Evolutionary conservation across 2,888 invertebrate species (phyloP).

Genomic region (Heliconius erato): DNA sequence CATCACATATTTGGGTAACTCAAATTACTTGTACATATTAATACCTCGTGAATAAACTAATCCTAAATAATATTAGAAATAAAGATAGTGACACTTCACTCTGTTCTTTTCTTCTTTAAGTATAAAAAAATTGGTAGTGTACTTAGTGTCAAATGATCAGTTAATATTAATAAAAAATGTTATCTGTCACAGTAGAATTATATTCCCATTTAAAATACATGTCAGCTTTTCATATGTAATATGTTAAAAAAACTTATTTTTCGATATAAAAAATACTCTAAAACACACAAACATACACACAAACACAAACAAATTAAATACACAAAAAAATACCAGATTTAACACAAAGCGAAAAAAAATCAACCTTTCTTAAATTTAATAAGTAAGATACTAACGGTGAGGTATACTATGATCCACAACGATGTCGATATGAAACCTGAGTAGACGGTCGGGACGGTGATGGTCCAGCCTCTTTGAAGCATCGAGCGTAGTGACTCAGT

Average conservation of each 20-base stretch:
- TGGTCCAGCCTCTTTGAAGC: constrained; percentile 93
- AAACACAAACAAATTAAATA: constrained; percentile 1
- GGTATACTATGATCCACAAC: constrained; percentile 92
- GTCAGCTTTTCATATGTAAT: no score
- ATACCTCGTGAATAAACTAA: constrained; percentile 12
- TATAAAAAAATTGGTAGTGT: background rate
- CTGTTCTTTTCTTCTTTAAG: background rate
- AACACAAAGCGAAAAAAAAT: background rate
- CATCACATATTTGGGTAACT: constrained; percentile 18
- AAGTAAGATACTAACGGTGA: constrained; percentile 90
- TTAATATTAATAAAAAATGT: no score
- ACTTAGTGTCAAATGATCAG: no score
- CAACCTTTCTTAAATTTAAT: constrained; percentile 94
- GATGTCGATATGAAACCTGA: constrained; percentile 92
- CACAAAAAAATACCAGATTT: background rate
- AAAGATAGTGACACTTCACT: background rate
- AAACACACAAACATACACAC: background rate
- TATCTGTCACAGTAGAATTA: no score
- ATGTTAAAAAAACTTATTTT: no score
- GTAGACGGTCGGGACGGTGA: constrained; percentile 90
- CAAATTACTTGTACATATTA: constrained; percentile 12
- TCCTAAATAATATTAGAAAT: background rate
- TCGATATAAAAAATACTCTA: background rate
- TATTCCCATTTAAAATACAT: no score
- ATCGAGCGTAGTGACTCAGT: constrained; percentile 95